These are phyloP conservation scores for Esox masquinongy DNA, from an alignment of 2,797 vertebrate species.

Conservation along the genomic window DNA sequence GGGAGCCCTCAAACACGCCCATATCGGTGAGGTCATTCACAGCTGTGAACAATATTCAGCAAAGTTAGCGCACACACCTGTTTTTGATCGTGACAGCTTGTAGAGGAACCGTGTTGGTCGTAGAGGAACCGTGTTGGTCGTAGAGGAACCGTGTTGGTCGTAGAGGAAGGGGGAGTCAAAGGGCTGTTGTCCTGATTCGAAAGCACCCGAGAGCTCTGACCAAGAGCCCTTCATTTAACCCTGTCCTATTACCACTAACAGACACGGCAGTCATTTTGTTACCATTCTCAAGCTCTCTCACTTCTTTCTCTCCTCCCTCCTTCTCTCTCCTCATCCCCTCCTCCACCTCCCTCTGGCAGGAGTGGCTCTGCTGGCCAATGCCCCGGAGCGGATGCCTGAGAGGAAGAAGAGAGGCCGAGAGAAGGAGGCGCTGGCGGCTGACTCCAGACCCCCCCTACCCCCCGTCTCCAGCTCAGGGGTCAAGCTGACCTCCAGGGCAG, in stretches of 20 bases:
- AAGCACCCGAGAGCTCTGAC: too few relatives aligned
- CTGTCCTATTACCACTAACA: not conserved
- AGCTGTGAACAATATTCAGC: not conserved
- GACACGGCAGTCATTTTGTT: not conserved
- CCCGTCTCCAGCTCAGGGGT: conserved; percentile 57
- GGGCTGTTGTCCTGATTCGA: too few relatives aligned
- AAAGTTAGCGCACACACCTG: not conserved
- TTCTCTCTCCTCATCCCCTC: too few relatives aligned
- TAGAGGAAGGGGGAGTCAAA: too few relatives aligned
- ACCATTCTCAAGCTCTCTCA: not conserved
- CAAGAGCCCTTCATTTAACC: too few relatives aligned
- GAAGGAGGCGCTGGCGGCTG: conserved; percentile 65
- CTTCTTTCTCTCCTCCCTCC: not conserved
- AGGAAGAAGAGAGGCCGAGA: conserved; percentile 79
- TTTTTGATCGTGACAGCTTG: not conserved
- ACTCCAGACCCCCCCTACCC: conserved; percentile 65
- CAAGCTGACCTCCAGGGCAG: conserved; percentile 80
- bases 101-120: not conserved
- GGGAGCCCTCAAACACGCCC: conserved; percentile 93
- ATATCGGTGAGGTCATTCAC: conserved; percentile 84
- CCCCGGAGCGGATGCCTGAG: conserved; percentile 87
- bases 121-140: too few relatives aligned
- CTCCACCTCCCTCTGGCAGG: conserved; percentile 68
- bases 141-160: not conserved
- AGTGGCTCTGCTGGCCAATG: conserved; percentile 91